phyloP scores from a whole-genome alignment of 23 tunicate genomes.

The Trididemnum clinides region DNA sequence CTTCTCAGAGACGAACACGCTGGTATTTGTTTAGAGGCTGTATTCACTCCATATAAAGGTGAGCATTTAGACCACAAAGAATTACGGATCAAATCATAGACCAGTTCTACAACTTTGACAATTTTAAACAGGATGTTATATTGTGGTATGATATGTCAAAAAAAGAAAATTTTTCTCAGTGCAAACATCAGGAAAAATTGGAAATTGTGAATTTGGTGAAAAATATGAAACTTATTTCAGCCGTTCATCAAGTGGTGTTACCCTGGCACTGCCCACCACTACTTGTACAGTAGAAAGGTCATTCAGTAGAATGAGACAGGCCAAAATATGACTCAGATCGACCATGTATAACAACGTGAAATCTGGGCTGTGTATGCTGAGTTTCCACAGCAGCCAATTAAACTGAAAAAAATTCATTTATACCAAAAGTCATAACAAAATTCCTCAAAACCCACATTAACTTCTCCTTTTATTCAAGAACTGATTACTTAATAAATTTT shows the following conservation, averaged over 20 bases:
- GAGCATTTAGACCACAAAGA: neutral
- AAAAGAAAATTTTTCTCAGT: neutral
- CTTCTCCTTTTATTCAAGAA: neutral
- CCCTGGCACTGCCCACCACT: neutral
- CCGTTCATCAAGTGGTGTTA: neutral
- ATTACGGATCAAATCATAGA: neutral
- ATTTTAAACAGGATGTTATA: too few species aligned
- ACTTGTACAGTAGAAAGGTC: neutral
- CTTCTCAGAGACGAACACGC: neutral
- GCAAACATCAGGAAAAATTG: neutral
- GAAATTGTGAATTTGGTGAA: neutral
- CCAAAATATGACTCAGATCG: neutral
- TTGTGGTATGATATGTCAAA: too few species aligned
- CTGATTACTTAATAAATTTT: neutral
- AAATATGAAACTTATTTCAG: neutral
- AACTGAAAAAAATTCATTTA: neutral
- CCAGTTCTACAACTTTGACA: neutral
- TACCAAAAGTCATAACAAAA: too few species aligned
- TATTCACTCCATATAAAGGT: neutral
- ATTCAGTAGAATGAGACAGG: neutral
- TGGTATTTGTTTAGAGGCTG: neutral
- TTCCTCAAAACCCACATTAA: neutral
- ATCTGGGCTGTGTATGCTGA: neutral
- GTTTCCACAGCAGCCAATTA: neutral
- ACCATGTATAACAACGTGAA: neutral